These are phyloP conservation scores for Papilio glaucus DNA, from an alignment of 1,140 invertebrate genomes.

Conservation along the genomic window DNA sequence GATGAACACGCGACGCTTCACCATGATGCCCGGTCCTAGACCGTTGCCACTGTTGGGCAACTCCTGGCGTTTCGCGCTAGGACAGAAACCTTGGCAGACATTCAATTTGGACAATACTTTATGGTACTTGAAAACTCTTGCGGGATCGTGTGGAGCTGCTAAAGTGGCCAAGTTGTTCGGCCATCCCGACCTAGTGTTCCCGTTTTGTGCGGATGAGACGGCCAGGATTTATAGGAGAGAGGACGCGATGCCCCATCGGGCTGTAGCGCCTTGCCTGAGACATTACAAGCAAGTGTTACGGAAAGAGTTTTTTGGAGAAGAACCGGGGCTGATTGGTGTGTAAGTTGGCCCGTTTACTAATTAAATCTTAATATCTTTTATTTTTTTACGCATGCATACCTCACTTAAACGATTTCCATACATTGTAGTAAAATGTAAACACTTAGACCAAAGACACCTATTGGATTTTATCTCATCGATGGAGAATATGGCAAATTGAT, in stretches of 20 bases:
- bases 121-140: slow-evolving; percentile 69
- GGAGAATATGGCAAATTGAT: background rate
- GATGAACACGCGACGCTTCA: slow-evolving; percentile 85
- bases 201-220: slow-evolving; percentile 90
- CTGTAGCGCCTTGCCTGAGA: slow-evolving; percentile 90
- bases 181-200: slow-evolving; percentile 90
- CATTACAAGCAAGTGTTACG: slow-evolving; percentile 90
- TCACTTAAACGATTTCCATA: too few relatives aligned
- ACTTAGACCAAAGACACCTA: too few relatives aligned
- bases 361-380: background rate
- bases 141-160: slow-evolving; percentile 86
- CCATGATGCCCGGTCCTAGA: slow-evolving; percentile 89
- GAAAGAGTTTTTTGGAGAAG: slow-evolving; percentile 89
- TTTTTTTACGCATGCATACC: too few relatives aligned
- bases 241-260: slow-evolving; percentile 89
- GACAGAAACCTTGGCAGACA: slow-evolving; percentile 70
- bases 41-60: slow-evolving; percentile 91
- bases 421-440: too few relatives aligned
- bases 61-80: slow-evolving; percentile 89
- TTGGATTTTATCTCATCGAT: too few relatives aligned
- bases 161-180: slow-evolving; percentile 90
- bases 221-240: slow-evolving; percentile 90
- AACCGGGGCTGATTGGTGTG: slow-evolving; percentile 91
- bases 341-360: slow-evolving; percentile 79
- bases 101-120: slow-evolving; percentile 67